phyloP scores from a whole-genome alignment of 2,113 vertebrate genomes.

The Rhinogobius similis region DNA sequence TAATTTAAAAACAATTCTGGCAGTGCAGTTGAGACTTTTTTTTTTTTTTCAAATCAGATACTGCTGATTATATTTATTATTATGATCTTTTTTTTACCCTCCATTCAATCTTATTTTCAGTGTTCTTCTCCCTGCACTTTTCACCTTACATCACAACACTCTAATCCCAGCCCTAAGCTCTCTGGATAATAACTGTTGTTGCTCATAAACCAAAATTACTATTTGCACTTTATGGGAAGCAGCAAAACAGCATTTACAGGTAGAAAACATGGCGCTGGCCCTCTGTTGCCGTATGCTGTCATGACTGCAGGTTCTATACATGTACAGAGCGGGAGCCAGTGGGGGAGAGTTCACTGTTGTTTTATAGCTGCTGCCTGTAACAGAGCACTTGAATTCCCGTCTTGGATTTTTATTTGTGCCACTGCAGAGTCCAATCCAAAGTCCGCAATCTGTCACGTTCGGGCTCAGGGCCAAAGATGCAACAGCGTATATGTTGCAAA shows the following conservation, averaged over 20 bases:
- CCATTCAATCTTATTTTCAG: not conserved
- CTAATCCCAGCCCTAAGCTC: constrained; percentile 37
- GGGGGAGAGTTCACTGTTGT: constrained; percentile 26
- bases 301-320: not conserved
- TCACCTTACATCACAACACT: constrained; percentile 14
- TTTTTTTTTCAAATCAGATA: not conserved
- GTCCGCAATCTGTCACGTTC: constrained; percentile 5
- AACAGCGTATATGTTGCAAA: not conserved
- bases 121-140: constrained; percentile 8
- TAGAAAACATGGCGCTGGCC: constrained; percentile 23
- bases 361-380: constrained; percentile 37
- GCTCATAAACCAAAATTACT: constrained; percentile 50
- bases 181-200: constrained; percentile 60
- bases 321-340: not conserved
- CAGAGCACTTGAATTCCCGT: constrained; percentile 32
- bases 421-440: constrained; percentile 23
- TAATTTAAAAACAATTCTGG: not conserved
- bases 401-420: constrained; percentile 9
- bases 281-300: constrained; percentile 22
- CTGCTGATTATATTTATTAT: not conserved
- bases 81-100: not conserved
- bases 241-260: constrained; percentile 53
- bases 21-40: not conserved
- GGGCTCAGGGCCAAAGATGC: not conserved
- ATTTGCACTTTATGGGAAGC: constrained; percentile 34